Evolutionary conservation across 1,140 invertebrate species (phyloP), one percentile per base, ranked within the genome.

Genomic region (Heliconius hermathena): DNA sequence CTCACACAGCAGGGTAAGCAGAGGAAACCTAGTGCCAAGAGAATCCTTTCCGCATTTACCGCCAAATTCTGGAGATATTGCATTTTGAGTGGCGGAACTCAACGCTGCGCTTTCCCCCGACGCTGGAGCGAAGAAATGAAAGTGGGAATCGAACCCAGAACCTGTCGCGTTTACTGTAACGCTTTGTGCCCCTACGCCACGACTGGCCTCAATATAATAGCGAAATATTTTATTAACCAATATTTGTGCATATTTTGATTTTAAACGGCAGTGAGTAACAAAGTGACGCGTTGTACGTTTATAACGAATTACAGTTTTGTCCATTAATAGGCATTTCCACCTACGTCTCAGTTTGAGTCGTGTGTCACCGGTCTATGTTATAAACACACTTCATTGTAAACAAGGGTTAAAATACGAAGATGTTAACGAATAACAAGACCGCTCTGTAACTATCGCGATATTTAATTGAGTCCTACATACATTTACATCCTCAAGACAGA

Each of bases 301-400:
- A 57, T 57, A 49, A 49, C 36, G 49, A 66, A 57, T 73, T 54
- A 66, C 38, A 49, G 60, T 72, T 70, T 77, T n/a, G 20, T 74
- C 57, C 75, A 81, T 22, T 81, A 77, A 77, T 77, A 77, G 70
- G 74, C 57, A 81, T 81, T 77, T 77, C 71, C 72, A 77, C 75
- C 79, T 77, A 81, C 79, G 33, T 73, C 52, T 54, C 20, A 41
- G 66, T 73, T 77, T 76, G 71, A 71, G 26, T 66, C 38, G 36
- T 81, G 79, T 77, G 75, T 77, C 71, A 81, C 77, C 72, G 71
- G 71, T 71, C 75, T 79, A 60, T 76, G 49, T 76, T 76, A 76
- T 79, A 76, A 79, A 79, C 74, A 76, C 60, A 74, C 54, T 71
- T 74, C 26, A 72, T 75, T 76, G 66, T 76, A 79, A 54, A 76